A percentile compares a stretch with the other conserved stretches of the same genome.
Evolutionary conservation across 2,888 invertebrate species (phyloP).

Genomic region (Sepioteuthis lessoniana): DNA sequence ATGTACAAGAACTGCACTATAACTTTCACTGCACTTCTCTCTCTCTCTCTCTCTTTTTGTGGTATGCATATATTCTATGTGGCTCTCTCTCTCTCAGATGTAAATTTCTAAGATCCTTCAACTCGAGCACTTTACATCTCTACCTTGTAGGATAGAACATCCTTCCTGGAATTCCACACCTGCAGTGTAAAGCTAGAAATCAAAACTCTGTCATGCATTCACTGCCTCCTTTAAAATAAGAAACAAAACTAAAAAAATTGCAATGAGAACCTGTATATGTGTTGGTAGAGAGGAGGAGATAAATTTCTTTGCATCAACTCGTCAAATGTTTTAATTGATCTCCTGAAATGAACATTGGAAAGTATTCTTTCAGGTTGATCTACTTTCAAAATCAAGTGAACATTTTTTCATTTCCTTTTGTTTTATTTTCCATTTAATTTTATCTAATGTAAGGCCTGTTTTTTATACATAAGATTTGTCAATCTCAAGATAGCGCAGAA

Average conservation of each 20-base stretch:
- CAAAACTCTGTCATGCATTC: not conserved
- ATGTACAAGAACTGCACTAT: too few relatives aligned
- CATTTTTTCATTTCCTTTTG: too few relatives aligned
- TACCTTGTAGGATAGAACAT: not conserved
- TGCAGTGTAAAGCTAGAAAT: not conserved
- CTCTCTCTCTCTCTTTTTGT: not conserved
- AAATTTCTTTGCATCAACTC: not conserved
- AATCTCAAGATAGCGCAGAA: too few relatives aligned
- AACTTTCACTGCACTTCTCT: not conserved
- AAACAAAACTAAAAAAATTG: too few relatives aligned
- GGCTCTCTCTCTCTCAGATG: too few relatives aligned
- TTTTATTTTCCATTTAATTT: too few relatives aligned
- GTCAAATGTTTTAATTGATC: not conserved
- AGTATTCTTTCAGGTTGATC: not conserved
- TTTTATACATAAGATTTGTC: too few relatives aligned
- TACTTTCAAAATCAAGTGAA: too few relatives aligned
- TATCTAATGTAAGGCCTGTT: too few relatives aligned
- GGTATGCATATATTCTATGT: too few relatives aligned
- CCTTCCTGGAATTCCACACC: not conserved
- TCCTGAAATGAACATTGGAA: not conserved
- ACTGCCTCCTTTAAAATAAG: not conserved
- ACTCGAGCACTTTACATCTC: not conserved
- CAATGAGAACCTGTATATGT: too few relatives aligned
- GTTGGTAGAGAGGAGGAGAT: too few relatives aligned
- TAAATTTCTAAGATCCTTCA: not conserved